Conservation (phyloP, 2,888 invertebrate genomes). For the Drosophila setosimentum region DNA sequence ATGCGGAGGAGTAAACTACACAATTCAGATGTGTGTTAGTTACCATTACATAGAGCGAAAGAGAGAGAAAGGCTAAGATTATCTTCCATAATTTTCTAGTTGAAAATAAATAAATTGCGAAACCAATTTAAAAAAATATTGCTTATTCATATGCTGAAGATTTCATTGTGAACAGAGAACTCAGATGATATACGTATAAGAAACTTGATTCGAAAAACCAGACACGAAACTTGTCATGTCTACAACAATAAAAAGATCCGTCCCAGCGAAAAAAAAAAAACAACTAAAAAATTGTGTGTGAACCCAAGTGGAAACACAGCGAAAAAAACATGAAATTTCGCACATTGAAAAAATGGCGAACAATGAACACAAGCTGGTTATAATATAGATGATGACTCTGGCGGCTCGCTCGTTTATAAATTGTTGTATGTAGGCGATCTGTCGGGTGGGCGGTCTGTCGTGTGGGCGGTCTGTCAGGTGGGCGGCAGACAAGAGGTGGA, state of each 20-base stretch:
- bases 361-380: constrained; percentile 20
- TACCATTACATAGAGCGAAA: not conserved
- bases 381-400: constrained; percentile 17
- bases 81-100: not conserved
- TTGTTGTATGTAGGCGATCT: not conserved
- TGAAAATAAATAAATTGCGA: not conserved
- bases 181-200: too few species aligned
- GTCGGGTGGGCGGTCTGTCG: not conserved
- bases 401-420: constrained; percentile 6
- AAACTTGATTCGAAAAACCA: not conserved
- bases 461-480: constrained; percentile 1
- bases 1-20: not conserved
- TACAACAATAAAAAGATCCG: constrained; percentile 23
- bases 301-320: constrained; percentile 20
- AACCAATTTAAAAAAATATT: not conserved
- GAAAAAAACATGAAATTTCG: not conserved
- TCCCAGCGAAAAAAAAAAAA: constrained; percentile 5
- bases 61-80: not conserved
- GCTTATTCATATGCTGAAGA: not conserved
- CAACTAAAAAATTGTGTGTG: too few species aligned
- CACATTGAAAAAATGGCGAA: not conserved
- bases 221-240: constrained; percentile 32
- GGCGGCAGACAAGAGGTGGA: not conserved
- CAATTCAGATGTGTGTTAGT: not conserved
- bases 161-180: not conserved